These are phyloP conservation scores for Atractosteus spatula DNA, from an alignment of 2,113 vertebrate species.

Conservation along the genomic window DNA sequence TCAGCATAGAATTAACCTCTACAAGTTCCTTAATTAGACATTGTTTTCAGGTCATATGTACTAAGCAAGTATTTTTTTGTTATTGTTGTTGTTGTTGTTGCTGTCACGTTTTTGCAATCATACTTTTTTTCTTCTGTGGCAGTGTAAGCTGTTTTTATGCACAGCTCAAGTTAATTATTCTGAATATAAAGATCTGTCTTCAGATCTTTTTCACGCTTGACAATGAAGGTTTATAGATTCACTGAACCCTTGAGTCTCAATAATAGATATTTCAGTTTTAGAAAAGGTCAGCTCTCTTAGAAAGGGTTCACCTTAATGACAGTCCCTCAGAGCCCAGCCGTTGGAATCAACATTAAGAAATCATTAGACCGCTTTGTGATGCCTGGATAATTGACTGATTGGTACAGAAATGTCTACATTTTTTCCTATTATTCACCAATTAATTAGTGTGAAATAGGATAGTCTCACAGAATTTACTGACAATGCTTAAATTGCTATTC, in stretches of 20 bases:
- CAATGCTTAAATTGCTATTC: background rate
- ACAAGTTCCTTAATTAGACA: too few species aligned
- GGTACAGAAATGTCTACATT: background rate
- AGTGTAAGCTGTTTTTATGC: background rate
- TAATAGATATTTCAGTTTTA: background rate
- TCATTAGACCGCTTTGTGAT: background rate
- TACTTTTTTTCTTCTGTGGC: too few species aligned
- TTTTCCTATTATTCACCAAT: background rate
- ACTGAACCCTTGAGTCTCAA: background rate
- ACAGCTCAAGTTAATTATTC: background rate
- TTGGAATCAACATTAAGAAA: background rate
- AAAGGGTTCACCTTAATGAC: background rate
- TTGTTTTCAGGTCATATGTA: too few species aligned
- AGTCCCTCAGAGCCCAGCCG: background rate
- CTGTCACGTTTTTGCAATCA: background rate
- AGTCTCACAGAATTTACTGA: background rate
- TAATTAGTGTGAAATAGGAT: background rate
- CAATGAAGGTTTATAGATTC: background rate
- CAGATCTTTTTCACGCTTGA: background rate
- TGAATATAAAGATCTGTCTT: background rate
- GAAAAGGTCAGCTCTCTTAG: slow-evolving; percentile 1
- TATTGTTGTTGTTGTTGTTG: too few species aligned
- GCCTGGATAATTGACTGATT: background rate
- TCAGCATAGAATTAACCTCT: too few species aligned
- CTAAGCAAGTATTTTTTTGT: too few species aligned